These are phyloP conservation scores for Dipodomys merriami DNA, from an alignment of 2,113 vertebrate genomes.

Conservation along the genomic window DNA sequence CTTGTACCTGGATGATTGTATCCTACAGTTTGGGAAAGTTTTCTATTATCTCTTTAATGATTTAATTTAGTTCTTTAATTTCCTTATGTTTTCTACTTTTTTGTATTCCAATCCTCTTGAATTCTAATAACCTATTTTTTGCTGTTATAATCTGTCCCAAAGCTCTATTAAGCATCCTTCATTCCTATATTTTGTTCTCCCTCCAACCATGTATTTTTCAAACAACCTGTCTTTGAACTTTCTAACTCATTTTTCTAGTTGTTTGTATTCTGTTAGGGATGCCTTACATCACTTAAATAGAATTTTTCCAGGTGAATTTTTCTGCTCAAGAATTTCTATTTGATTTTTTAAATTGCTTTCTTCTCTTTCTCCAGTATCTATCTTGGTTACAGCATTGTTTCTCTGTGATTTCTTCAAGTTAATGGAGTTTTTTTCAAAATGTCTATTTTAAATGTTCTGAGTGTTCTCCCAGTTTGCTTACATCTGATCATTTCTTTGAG, in stretches of 20 bases:
- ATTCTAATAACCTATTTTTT: neutral
- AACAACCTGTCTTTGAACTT: too few relatives aligned
- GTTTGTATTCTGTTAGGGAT: neutral
- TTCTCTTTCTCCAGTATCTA: neutral
- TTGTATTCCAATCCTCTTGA: neutral
- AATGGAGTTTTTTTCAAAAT: neutral
- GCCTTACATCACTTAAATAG: neutral
- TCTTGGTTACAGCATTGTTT: neutral
- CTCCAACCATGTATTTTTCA: too few relatives aligned
- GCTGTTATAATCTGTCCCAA: neutral
- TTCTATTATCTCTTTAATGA: too few relatives aligned
- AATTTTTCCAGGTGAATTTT: too few relatives aligned
- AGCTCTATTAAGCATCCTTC: too few relatives aligned
- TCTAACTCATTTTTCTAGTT: neutral
- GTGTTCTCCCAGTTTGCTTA: neutral
- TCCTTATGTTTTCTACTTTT: too few relatives aligned
- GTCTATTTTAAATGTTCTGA: neutral
- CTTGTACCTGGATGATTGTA: neutral
- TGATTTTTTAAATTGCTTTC: neutral
- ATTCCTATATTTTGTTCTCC: too few relatives aligned
- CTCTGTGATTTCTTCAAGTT: neutral
- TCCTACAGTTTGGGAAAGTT: neutral
- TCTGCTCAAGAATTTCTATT: neutral
- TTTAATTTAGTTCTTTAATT: too few relatives aligned
- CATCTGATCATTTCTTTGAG: neutral